phyloP scores from a whole-genome alignment of 2,888 invertebrate species.

The Cactoblastis cactorum region DNA sequence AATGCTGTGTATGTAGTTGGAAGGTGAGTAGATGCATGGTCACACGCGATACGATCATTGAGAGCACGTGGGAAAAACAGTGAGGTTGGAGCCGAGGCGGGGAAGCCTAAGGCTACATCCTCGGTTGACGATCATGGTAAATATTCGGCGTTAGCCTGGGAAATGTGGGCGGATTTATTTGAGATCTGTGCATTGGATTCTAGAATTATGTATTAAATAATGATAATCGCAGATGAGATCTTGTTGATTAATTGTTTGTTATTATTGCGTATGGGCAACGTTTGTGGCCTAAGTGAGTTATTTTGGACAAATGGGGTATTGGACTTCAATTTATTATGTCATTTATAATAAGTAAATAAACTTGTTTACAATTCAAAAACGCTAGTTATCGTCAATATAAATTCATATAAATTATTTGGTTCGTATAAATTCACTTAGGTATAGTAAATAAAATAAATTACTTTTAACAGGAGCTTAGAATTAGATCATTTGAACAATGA shows the following conservation, averaged over 20 bases:
- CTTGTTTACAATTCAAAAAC: no score
- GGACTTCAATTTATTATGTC: background rate
- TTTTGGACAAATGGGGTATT: background rate
- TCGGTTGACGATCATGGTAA: slow-evolving; percentile 77
- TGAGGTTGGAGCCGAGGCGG: slow-evolving; percentile 47
- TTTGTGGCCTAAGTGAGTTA: background rate
- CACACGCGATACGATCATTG: slow-evolving; percentile 77
- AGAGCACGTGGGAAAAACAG: slow-evolving; percentile 73
- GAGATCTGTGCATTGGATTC: slow-evolving; percentile 20
- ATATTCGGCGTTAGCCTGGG: slow-evolving; percentile 57
- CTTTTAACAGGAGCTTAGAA: no score
- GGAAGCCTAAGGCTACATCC: slow-evolving; percentile 58
- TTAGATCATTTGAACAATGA: no score
- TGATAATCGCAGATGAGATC: slow-evolving; percentile 10
- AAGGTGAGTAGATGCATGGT: slow-evolving; percentile 57
- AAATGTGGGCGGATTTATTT: slow-evolving; percentile 25
- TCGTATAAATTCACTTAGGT: no score
- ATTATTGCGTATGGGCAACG: slow-evolving; percentile 7
- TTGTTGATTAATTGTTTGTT: slow-evolving; percentile 15
- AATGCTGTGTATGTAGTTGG: slow-evolving; percentile 29
- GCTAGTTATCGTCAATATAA: no score
- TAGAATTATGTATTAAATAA: slow-evolving; percentile 12
- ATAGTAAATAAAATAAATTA: no score
- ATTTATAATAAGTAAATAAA: no score
- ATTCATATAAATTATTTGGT: no score